These are phyloP conservation scores for Eristalis arbustorum DNA, from an alignment of 2,888 invertebrate species.

Conservation along the genomic window DNA sequence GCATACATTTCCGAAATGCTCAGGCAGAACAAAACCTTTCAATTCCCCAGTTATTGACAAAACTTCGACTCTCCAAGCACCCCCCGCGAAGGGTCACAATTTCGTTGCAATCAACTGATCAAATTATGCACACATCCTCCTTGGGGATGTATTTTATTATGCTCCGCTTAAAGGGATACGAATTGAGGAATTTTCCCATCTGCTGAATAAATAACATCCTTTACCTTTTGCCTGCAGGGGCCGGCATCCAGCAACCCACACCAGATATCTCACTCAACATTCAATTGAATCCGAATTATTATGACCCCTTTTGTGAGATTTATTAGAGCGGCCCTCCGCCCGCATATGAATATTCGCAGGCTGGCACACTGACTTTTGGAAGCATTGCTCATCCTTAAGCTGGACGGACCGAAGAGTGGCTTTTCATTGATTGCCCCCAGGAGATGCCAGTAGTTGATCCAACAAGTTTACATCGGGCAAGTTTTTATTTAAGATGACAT, in stretches of 20 bases:
- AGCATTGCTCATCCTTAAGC: too few relatives aligned
- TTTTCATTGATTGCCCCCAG: too few relatives aligned
- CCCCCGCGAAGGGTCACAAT: neutral
- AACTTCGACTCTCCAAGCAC: neutral
- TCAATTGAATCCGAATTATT: neutral
- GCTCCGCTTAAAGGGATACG: neutral
- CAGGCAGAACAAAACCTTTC: too few relatives aligned
- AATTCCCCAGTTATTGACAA: too few relatives aligned
- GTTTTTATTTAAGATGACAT: neutral
- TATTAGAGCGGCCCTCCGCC: neutral
- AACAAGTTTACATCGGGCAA: neutral
- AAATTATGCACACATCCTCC: neutral
- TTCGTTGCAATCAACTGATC: neutral
- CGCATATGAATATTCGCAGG: neutral
- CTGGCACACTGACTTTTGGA: too few relatives aligned
- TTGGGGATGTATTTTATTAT: neutral
- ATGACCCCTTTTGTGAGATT: neutral
- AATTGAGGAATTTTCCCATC: neutral
- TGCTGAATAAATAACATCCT: neutral
- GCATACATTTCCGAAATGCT: too few relatives aligned
- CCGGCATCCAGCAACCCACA: neutral
- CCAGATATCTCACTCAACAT: neutral
- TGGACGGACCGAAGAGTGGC: too few relatives aligned
- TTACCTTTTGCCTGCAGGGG: neutral
- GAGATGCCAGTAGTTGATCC: too few relatives aligned